Evolutionary conservation across 2,888 invertebrate species (phyloP).

Genomic region (Xanthia icteritia): DNA sequence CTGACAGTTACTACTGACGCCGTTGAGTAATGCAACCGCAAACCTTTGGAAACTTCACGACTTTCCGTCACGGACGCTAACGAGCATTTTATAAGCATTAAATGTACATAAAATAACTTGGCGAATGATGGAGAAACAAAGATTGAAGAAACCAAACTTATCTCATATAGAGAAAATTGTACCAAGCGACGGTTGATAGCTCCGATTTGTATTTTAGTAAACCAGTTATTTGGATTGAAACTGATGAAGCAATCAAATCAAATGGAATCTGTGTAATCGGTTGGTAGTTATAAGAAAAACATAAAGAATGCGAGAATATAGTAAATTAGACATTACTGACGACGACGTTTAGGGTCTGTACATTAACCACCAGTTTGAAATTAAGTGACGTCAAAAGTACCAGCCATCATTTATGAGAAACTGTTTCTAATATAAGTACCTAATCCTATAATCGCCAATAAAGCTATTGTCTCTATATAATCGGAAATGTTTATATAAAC

Average conservation of each 20-base stretch:
- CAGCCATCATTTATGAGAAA: not conserved
- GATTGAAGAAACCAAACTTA: not conserved
- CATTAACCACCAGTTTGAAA: not conserved
- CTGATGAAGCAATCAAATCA: constrained; percentile 18
- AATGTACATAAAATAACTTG: constrained; percentile 24
- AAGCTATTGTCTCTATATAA: no score
- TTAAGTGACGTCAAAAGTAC: not conserved
- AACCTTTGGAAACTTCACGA: constrained; percentile 59
- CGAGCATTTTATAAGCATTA: constrained; percentile 50
- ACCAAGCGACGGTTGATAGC: not conserved
- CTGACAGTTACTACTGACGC: constrained; percentile 16
- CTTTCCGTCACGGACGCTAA: constrained; percentile 56
- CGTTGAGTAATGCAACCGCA: constrained; percentile 52
- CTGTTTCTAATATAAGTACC: not conserved
- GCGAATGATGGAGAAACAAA: constrained; percentile 23
- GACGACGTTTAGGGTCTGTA: not conserved
- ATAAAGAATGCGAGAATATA: not conserved
- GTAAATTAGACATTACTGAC: not conserved
- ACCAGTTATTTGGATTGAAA: constrained; percentile 19
- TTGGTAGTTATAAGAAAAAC: not conserved
- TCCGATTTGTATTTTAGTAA: constrained; percentile 24
- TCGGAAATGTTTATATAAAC: not conserved
- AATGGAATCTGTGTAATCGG: not conserved
- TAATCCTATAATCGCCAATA: not conserved
- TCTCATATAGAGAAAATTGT: not conserved